Evolutionary conservation across 1,140 invertebrate species (phyloP).

Genomic region (Drosophila burlai): DNA sequence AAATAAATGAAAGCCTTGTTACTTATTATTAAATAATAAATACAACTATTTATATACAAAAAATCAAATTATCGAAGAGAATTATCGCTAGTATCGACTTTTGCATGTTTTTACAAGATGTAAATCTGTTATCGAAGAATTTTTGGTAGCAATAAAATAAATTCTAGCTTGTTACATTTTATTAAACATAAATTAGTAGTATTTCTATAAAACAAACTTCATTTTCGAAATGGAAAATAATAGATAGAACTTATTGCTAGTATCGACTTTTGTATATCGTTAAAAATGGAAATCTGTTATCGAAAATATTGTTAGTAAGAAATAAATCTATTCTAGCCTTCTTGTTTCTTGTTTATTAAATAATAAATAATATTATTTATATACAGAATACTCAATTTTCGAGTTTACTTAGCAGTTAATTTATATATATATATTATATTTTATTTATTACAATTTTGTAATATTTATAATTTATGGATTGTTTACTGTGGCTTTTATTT

Average conservation of each 20-base stretch:
- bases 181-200: too few relatives aligned
- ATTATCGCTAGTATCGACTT: not conserved
- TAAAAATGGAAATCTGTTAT: not conserved
- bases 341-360: not conserved
- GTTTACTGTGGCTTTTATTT: conserved; percentile 30
- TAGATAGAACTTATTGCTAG: too few relatives aligned
- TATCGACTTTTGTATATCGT: too few relatives aligned
- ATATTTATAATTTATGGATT: not conserved
- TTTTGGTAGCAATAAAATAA: too few relatives aligned
- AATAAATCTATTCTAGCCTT: not conserved
- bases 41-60: too few relatives aligned
- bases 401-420: not conserved
- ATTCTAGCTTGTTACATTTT: too few relatives aligned
- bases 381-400: accelerated
- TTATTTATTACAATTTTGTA: too few relatives aligned
- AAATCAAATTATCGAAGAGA: not conserved
- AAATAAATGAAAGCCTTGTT: too few relatives aligned
- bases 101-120: not conserved
- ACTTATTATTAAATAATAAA: too few relatives aligned
- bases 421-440: not conserved
- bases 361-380: not conserved
- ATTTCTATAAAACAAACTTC: too few relatives aligned
- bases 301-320: not conserved
- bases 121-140: not conserved
- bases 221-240: too few relatives aligned